Base-by-base conservation (phyloP, 2,113 vertebrate genomes). In the Scophthalmus maximus region DNA sequence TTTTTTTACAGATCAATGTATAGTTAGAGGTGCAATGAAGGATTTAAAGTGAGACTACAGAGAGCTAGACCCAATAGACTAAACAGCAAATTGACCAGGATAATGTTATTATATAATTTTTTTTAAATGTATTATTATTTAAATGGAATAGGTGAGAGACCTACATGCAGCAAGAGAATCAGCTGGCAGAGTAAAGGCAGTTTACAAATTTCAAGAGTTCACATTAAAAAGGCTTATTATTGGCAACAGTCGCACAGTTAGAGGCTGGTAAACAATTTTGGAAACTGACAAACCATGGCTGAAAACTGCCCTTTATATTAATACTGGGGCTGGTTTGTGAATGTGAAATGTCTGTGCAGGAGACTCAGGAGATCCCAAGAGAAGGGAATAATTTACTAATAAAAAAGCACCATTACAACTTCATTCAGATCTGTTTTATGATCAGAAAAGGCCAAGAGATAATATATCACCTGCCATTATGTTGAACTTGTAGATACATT, bases 151-250 rank as follows among this genome's bases (percentile, higher is more conserved):
- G n/a, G n/a, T n/a, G 36, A 5, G 5, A 14, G 5, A 26, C 9
- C 27, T 18, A 38, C 8, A 34, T 18, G 14, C 66, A 42, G 30
- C 49, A 6, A 20, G 18, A 47, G n/a, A 29, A 47, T 66, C 20
- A 34, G 20, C 34, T 32, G 46, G 11, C 32, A 74, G 50, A 10
- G 29, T 7, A 15, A 22, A 18, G n/a, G 50, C 38, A 40, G 18
- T 14, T 68, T 38, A 10, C 38, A 26, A 29, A 61, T 56, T 62
- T 60, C 44, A 40, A 27, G 22, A 60, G 27, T 53, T 59, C 27
- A 55, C 36, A 38, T 17, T 23, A 66, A 49, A n/a, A 11, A 40
- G 25, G 7, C 20, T 47, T 30, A 40, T 60, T 52, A 29, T 1
- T 72, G 62, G 38, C 2, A 9, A 27, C 25, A 40, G 50, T 26